phyloP scores from a whole-genome alignment of 92 coral and sea anemone genomes.

The Phenganax subtilis region DNA sequence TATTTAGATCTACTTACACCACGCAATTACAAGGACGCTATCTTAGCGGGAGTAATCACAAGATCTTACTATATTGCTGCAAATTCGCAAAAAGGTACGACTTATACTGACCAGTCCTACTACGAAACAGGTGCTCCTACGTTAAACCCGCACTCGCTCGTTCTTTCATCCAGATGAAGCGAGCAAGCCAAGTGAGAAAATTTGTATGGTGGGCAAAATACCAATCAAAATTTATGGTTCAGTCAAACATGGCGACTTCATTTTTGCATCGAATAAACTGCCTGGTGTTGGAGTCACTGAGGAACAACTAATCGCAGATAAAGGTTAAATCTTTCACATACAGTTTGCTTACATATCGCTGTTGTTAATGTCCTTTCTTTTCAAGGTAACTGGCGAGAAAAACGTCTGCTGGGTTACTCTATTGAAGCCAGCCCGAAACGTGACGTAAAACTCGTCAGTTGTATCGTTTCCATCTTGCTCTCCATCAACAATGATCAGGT shows the following conservation, averaged over 20 bases:
- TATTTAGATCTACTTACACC: constrained; percentile 75
- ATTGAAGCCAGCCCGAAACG: neutral
- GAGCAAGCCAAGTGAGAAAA: constrained; percentile 11
- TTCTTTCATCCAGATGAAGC: neutral
- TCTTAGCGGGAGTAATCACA: constrained; percentile 89
- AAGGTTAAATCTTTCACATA: neutral
- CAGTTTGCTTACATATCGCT: neutral
- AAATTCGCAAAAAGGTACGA: constrained; percentile 31
- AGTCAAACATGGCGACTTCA: constrained; percentile 34
- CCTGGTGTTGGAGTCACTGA: constrained; percentile 30
- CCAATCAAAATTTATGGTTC: constrained; percentile 16
- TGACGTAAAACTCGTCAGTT: constrained; percentile 17
- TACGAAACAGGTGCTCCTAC: neutral
- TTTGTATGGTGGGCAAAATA: constrained; percentile 29
- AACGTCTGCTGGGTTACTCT: constrained; percentile 27
- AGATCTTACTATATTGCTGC: constrained; percentile 75
- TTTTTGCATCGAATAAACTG: constrained; percentile 22
- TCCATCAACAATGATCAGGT: constrained; percentile 30
- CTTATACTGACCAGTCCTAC: neutral
- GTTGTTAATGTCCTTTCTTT: neutral
- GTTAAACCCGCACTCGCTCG: neutral
- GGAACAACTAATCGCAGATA: constrained; percentile 15
- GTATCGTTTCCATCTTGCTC: constrained; percentile 27
- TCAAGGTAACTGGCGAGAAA: constrained; percentile 19
- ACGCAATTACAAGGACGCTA: constrained; percentile 59